Evolutionary conservation across 2,113 vertebrate genomes (phyloP), one percentile per base, ranked within the genome.

Genomic region (Salvelinus namaycush): DNA sequence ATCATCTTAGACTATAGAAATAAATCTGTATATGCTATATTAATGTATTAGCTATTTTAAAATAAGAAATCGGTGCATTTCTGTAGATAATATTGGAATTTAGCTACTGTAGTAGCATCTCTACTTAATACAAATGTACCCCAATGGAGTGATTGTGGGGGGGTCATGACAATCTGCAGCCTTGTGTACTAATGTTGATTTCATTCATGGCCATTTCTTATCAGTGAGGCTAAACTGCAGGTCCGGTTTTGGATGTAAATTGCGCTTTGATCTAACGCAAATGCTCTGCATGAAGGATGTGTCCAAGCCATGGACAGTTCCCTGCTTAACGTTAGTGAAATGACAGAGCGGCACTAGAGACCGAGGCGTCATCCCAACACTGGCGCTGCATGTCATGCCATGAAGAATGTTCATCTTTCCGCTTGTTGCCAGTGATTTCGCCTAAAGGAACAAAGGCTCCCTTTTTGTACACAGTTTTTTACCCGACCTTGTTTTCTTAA

Each of bases 361-460:
- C 51, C 14, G 51, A 16, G 51, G 13, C 14, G 4, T 18, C 51
- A 54, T 54, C 51, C 51, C 51, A 54, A 54, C 5, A 7, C 51
- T 54, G 51, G 5, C 51, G 16, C 51, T 54, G 51, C 51, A 54
- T 54, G 51, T 54, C 16, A 54, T 18, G 9, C 39, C 7, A 44
- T 44, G 2, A 12, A 44, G 39, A 11, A 18, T 16, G 51, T 54
- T 54, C 14, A 18, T 54, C 12, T 54, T 18, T 54, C 39, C 39
- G 39, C 39, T 44, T 54, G 51, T 16, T 54, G 3, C 51, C 12
- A 26, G 68, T 44, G 34, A 13, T 31, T 29, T 39, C 20, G 60
- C 39, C 26, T 65, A 24, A 31, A 72, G 44, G 70, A 71, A 75
- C 70, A 70, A 70, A 65, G n/a, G 27, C 51, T 27, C 69, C 59